Evolutionary conservation across 2,888 invertebrate species (phyloP).

Genomic region (Apoda limacodes): DNA sequence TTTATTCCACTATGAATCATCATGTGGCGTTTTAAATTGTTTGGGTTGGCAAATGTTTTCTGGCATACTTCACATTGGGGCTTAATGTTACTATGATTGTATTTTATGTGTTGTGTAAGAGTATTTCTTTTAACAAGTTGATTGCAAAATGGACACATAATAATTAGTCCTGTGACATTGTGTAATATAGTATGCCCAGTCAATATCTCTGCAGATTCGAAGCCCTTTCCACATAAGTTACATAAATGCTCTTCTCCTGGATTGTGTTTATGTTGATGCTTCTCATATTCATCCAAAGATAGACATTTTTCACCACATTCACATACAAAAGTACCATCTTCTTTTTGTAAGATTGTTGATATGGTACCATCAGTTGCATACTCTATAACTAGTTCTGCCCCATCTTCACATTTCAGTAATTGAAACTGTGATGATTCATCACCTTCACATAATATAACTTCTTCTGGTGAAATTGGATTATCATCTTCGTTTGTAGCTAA

Average conservation of each 20-base stretch:
- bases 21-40: constrained; percentile 62
- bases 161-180: constrained; percentile 34
- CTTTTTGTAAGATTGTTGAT: constrained; percentile 50
- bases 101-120: constrained; percentile 60
- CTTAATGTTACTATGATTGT: constrained; percentile 52
- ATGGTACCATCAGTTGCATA: constrained; percentile 56
- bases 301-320: constrained; percentile 57
- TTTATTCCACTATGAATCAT: constrained; percentile 56
- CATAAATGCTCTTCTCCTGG: constrained; percentile 49
- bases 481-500: constrained; percentile 34
- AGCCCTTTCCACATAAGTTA: constrained; percentile 56
- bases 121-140: constrained; percentile 46
- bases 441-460: constrained; percentile 57
- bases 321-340: constrained; percentile 52
- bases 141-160: constrained; percentile 55
- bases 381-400: constrained; percentile 55
- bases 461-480: constrained; percentile 37
- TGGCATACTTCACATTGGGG: constrained; percentile 49
- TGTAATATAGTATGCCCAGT: constrained; percentile 59
- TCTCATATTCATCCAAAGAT: constrained; percentile 48
- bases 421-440: constrained; percentile 55
- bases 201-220: constrained; percentile 55
- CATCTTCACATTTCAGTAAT: constrained; percentile 57
- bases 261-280: constrained; percentile 52
- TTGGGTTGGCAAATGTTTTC: constrained; percentile 61